Evolutionary conservation across 2,797 vertebrate genomes (phyloP), one percentile per base, ranked within the genome.

Genomic region (Clarias fuscus): DNA sequence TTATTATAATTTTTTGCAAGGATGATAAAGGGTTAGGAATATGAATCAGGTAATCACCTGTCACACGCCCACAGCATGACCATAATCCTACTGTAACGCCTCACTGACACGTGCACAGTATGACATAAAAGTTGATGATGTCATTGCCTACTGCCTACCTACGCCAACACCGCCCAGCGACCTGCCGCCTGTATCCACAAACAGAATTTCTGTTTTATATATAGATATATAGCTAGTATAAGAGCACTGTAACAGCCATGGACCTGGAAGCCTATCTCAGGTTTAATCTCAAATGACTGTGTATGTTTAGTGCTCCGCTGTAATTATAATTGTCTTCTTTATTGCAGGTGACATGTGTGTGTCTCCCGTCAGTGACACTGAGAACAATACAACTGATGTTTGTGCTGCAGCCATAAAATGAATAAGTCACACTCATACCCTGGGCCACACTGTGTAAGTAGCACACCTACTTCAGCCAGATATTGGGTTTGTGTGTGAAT

Each of bases 391-490:
- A 14, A 27, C 64, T n/a, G 65, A 82, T 70, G 48, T 70, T 70
- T 33, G 43, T 33, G 80, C n/a, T 56, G 11, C 65, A 24, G 65
- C 64, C 11, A 15, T 56, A 82, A 58, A 68, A 82, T 82, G 80
- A 68, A 82, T 58, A 82, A 70, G 33, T 82, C 65, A 70, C 65
- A 70, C 80, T 58, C 64, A 0, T 70, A 30, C n/a, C 64, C 80
- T 56, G 64, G 48, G 22, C 5, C 43, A 48, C 5, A 53, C 43
- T 82, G 24, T 53, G 80, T 82, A 82, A 82, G 80, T 82, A 82
- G 80, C 68, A 82, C n/a, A 82, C 64, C 30, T 43, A 79, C 33
- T 3, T 3, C 59, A 80, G 58, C 20, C 30, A 22, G 76, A 22
- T 22, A 62, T 61, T 78, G 18, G 61, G 4, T 61, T 7, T 61